Evolutionary conservation across 2,888 invertebrate genomes (phyloP).

Genomic region (Hyposoter didymator): DNA sequence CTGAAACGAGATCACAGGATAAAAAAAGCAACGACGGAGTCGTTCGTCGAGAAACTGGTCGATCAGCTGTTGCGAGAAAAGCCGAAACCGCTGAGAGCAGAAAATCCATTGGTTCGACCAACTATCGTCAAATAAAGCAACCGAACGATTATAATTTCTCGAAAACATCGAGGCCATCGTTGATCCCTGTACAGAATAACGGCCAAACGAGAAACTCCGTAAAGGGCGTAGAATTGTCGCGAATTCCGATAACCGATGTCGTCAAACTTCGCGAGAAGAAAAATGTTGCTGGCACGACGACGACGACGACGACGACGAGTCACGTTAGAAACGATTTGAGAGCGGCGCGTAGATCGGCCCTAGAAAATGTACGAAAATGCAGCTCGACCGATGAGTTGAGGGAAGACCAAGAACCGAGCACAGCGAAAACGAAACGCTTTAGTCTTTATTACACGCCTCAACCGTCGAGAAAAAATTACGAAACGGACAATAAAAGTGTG

Average conservation of each 20-base stretch:
- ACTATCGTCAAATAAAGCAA: slow-evolving; percentile 50
- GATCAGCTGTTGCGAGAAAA: slow-evolving; percentile 26
- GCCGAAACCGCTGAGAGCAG: slow-evolving; percentile 27
- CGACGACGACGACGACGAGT: not conserved
- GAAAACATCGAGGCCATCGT: slow-evolving; percentile 65
- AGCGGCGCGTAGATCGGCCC: slow-evolving; percentile 39
- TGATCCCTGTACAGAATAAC: slow-evolving; percentile 71
- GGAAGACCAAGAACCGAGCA: slow-evolving; percentile 72
- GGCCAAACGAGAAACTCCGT: slow-evolving; percentile 51
- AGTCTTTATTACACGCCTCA: slow-evolving; percentile 81
- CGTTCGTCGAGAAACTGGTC: not conserved
- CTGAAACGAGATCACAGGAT: slow-evolving; percentile 47
- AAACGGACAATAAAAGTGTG: slow-evolving; percentile 70
- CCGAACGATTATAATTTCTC: slow-evolving; percentile 41
- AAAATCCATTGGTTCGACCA: slow-evolving; percentile 25
- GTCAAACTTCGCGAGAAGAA: slow-evolving; percentile 75
- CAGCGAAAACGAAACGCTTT: slow-evolving; percentile 75
- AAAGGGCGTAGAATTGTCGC: slow-evolving; percentile 45
- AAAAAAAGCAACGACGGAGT: slow-evolving; percentile 56
- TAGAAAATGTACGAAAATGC: slow-evolving; percentile 71
- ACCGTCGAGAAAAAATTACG: slow-evolving; percentile 77
- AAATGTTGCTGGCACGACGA: slow-evolving; percentile 56
- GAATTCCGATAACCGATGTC: slow-evolving; percentile 69
- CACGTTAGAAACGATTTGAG: slow-evolving; percentile 49
- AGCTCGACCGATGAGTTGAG: slow-evolving; percentile 77